Evolutionary conservation across 1,140 invertebrate species (phyloP), one percentile per base, ranked within the genome.

Genomic region (Drosophila repletoides): DNA sequence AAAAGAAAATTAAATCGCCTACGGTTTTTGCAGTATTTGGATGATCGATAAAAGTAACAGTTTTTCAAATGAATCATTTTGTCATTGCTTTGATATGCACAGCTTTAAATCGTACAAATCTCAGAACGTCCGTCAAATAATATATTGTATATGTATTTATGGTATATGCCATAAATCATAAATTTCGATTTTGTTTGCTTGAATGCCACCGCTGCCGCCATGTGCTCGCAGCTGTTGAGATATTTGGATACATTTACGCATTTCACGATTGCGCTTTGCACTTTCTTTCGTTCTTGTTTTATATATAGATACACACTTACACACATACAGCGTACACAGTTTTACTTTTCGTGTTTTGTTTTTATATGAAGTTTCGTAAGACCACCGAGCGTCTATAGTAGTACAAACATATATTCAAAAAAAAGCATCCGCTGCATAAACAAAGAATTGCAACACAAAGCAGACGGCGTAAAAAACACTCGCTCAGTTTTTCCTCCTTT

Each of bases 361-460:
- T 83, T 83, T 72, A 79, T 49, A 60, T 38, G 26, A 38, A 34
- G 10, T 79, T 83, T 83, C 80, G 79, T 64, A 71, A 77, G 70
- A 79, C 69, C 64, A 72, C 75, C 46, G 56, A 76, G 53, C 56
- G 53, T 45, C 51, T 63, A 19, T 46, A 31, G 38, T 49, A 17
- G 17, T 31, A 45, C 19, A 10, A 40, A 36, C 31, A 29, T n/a
- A 21, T 45, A 9, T 21, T 6, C 19, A 36, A 58, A 60, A 67
- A n/a, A n/a, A n/a, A n/a, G n/a, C n/a, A n/a, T n/a, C n/a, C n/a
- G n/a, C n/a, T 83, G 79, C 70, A 84, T 84, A 84, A 84, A 84
- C 80, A 84, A 68, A 86, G 80, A 86, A 79, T 28, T 79, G 79
- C 79, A 74, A 19, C 40, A 17, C n/a, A 38, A 74, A 74, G 46